phyloP scores from a whole-genome alignment of 2,797 vertebrate genomes.

The Poecilia wingei region DNA sequence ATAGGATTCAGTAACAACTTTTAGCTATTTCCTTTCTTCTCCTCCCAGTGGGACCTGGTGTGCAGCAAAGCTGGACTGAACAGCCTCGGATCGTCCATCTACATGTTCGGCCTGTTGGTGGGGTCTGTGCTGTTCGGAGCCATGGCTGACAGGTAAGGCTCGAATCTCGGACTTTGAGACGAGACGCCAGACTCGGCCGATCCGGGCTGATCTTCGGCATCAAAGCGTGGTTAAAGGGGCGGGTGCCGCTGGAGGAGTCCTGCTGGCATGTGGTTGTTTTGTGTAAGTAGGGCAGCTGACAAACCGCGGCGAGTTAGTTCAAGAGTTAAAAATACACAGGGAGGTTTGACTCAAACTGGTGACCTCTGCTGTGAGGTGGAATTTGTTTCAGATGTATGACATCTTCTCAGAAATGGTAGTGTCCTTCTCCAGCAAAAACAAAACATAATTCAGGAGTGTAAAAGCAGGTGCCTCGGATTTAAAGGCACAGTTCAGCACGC shows the following conservation, averaged over 20 bases:
- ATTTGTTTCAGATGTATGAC: background rate
- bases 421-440: background rate
- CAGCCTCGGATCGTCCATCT: slow-evolving; percentile 75
- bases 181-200: background rate
- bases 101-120: slow-evolving; percentile 81
- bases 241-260: background rate
- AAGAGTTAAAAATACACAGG: background rate
- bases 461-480: background rate
- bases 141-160: slow-evolving; percentile 78
- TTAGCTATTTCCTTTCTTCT: background rate
- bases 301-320: background rate
- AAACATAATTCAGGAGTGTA: background rate
- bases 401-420: background rate
- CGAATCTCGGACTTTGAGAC: background rate
- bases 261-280: slow-evolving; percentile 4
- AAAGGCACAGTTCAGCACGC: background rate
- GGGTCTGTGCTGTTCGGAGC: slow-evolving; percentile 77
- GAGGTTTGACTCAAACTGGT: background rate
- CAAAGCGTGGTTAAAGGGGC: slow-evolving; percentile 9
- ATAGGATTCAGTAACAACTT: background rate
- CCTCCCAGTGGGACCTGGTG: slow-evolving; percentile 78
- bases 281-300: slow-evolving; percentile 17
- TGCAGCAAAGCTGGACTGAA: slow-evolving; percentile 72
- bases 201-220: slow-evolving; percentile 11
- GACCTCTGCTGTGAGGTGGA: background rate